Base-by-base conservation (phyloP, 2,888 invertebrate species). In the Chloromyia formosa region DNA sequence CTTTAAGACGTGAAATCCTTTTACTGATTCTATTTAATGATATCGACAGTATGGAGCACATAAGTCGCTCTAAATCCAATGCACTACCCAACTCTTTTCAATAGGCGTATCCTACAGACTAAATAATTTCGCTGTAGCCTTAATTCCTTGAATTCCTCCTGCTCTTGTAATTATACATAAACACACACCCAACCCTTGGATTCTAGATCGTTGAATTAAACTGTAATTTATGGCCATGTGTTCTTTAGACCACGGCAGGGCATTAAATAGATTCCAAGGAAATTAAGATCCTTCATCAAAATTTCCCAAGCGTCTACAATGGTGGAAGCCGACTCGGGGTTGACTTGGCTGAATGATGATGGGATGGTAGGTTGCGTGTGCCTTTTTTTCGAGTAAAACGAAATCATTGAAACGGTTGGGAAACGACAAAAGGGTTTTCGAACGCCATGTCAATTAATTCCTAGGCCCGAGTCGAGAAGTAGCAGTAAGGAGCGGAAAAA, bases 221-320 rank as follows among this genome's bases (percentile, higher is more conserved):
- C 66, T 73, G 72, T 73, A 75, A 75, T 75, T 75, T 75, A 75
- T 73, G 75, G 73, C 75, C 75, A 75, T 75, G 75, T 75, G 73
- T 75, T 64, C 69, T 75, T 72, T 69, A 56, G 58, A 42, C 71
- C 71, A n/a, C 49, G 49, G 54, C 54, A 54, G 20, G 56, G 22
- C 58, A 69, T 71, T 20, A 56, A 71, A 56, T 56, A 56, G 71
- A 71, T 71, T 71, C 58, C 56, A 56, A 56, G 40, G 71, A 71
- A 71, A 71, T 69, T 71, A 71, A 71, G 58, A 58, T 58, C 71
- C 58, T 71, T 71, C 56, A 53, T 40, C 58, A 56, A 71, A 54
- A 56, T 56, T 56, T 56, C 58, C 54, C 66, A 66, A 66, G 66
- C 66, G 66, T 49, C 49, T 66, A 35, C 42, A 66, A 35, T 61